Evolutionary conservation across 2,113 vertebrate species (phyloP).

Genomic region (Blennius ocellaris): DNA sequence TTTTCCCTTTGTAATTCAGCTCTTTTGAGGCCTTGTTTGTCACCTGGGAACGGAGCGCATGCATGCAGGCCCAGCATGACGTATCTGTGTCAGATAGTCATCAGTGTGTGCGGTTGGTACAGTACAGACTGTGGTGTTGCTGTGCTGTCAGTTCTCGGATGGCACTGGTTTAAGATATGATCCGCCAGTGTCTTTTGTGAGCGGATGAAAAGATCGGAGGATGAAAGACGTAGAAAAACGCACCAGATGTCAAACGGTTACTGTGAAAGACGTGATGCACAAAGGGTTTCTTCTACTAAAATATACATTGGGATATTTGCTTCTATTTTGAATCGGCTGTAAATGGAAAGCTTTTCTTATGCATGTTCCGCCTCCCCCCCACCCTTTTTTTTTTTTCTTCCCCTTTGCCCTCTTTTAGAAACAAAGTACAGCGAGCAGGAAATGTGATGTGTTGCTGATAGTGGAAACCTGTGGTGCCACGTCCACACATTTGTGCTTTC

Average conservation of each 20-base stretch:
- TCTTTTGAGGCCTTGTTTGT: conserved; percentile 7
- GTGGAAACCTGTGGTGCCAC: conserved; percentile 37
- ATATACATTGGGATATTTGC: conserved; percentile 22
- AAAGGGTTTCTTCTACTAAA: conserved; percentile 12
- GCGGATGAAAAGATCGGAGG: not conserved
- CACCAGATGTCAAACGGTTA: not conserved
- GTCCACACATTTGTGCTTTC: conserved; percentile 58
- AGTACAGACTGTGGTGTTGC: not conserved
- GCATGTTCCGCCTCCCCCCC: not conserved
- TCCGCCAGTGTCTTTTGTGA: not conserved
- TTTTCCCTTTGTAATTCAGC: not conserved
- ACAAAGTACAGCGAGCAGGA: conserved; percentile 51
- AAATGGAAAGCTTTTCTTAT: conserved; percentile 21
- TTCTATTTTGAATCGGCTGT: conserved; percentile 24
- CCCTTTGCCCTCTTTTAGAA: conserved; percentile 10
- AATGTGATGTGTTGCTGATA: conserved; percentile 56
- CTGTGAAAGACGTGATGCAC: conserved; percentile 4
- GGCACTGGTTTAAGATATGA: conserved; percentile 8
- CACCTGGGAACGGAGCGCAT: not conserved
- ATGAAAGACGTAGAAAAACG: not conserved
- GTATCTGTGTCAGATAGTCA: conserved; percentile 4
- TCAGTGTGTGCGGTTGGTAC: conserved; percentile 3
- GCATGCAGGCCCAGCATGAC: not conserved
- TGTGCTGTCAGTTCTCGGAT: conserved; percentile 6
- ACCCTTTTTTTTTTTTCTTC: conserved; percentile 1